Evolutionary conservation across 2,113 vertebrate species (phyloP), one percentile per base, ranked within the genome.

Genomic region (Grammomys dolichurus): DNA sequence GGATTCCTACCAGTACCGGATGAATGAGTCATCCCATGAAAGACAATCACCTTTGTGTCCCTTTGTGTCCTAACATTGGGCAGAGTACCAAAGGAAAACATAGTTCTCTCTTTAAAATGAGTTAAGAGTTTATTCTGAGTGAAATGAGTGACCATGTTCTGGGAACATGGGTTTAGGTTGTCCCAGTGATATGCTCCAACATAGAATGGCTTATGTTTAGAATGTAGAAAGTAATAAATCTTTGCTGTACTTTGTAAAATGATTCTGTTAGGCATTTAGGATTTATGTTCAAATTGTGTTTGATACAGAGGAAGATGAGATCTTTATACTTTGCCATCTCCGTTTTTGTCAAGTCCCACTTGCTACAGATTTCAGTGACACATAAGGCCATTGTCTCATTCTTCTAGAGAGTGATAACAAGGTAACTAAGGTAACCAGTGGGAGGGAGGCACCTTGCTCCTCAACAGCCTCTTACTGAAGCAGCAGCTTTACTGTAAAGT

Each of bases 261-360:
- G 24, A 87, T 63, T 56, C 60, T 87, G 17, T 51, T 94, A 19
- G 87, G 72, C 72, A 89, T 58, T 89, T 95, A 96, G 36, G 95
- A 88, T 60, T 63, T 0, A 26, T 86, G 54, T 70, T 86, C 63
- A 88, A 78, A 31, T 73, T 84, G 16, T 67, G 43, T 84, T 87
- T 92, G 90, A 75, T 54, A 89, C 46, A 92, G 58, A 28, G 48
- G 5, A 77, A 56, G 16, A 43, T 81, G 69, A 56, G 26, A 56
- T 46, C 82, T 77, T 77, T 20, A 1, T 48, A 46, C 33, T 85
- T 78, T 80, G 43, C 24, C 82, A 92, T 33, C 20, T 86, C 43
- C 72, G 80, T 17, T 85, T 76, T 86, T 82, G 43, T 48, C 26
- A 6, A 51, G 10, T 85, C 10, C 67, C 40, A 67, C 58, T 92